These are phyloP conservation scores for Diphyllodes magnificus DNA, from an alignment of 2,113 vertebrate species.

Conservation along the genomic window DNA sequence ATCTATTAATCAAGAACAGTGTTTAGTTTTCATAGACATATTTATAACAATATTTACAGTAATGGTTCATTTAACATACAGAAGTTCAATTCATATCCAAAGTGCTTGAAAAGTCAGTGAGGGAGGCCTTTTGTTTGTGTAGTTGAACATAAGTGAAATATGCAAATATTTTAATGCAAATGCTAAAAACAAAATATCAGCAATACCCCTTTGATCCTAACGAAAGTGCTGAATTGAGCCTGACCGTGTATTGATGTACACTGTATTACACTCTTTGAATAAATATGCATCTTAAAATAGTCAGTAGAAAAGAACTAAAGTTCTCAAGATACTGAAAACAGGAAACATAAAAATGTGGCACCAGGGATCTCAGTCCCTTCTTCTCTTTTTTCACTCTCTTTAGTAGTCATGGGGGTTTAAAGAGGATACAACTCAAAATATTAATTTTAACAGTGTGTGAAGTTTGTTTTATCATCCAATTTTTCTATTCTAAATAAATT, in stretches of 20 bases:
- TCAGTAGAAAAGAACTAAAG: not conserved
- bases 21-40: conserved; percentile 26
- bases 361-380: not conserved
- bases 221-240: not conserved
- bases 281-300: not conserved
- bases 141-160: not conserved
- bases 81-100: not conserved
- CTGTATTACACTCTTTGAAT: not conserved
- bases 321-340: not conserved
- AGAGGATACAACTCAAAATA: not conserved
- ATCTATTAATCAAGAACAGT: conserved; percentile 58
- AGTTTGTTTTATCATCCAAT: not conserved
- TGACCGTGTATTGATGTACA: not conserved
- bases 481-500: not conserved
- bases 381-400: not conserved
- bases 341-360: not conserved
- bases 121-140: not conserved
- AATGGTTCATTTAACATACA: conserved; percentile 29
- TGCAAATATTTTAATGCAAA: not conserved
- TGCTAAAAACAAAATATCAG: not conserved
- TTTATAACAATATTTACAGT: conserved; percentile 26
- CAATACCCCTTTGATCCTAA: not conserved
- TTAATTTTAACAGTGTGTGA: not conserved
- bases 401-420: rapidly evolving
- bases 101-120: not conserved